Conservation (phyloP, 2,113 vertebrate species). For the Notarius quadriscutis region DNA sequence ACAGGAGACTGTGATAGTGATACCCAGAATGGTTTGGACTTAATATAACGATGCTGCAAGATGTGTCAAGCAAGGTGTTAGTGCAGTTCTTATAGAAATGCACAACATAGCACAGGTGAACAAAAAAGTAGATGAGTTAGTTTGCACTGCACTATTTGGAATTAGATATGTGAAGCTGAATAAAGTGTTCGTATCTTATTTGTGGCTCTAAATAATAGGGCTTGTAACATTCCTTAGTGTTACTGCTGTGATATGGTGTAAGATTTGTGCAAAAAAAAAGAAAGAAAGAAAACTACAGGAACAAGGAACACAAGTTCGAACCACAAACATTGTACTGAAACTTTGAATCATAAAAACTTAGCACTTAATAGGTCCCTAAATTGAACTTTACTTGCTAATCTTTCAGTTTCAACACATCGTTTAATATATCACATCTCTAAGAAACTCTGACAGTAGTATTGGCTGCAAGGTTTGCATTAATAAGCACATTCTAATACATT, state of each 20-base stretch:
- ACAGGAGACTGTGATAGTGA: slow-evolving; percentile 29
- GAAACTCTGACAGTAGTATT: neutral
- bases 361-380: neutral
- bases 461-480: neutral
- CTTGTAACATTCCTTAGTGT: neutral
- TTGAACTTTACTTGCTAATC: neutral
- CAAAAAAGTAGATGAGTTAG: neutral
- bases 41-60: slow-evolving; percentile 32
- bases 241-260: neutral
- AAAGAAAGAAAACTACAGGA: neutral
- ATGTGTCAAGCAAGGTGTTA: slow-evolving; percentile 27
- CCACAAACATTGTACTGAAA: neutral
- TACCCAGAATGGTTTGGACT: slow-evolving; percentile 32
- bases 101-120: slow-evolving; percentile 18
- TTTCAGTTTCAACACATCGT: neutral
- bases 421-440: neutral
- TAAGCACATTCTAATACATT: neutral
- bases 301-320: neutral
- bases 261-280: neutral
- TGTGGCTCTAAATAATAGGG: neutral
- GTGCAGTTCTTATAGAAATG: slow-evolving; percentile 3
- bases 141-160: neutral
- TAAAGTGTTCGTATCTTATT: neutral
- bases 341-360: neutral
- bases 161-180: neutral